A percentile compares a stretch with the other conserved stretches of the same genome.
phyloP scores from a whole-genome alignment of 2,113 vertebrate species.

The Pica pica region DNA sequence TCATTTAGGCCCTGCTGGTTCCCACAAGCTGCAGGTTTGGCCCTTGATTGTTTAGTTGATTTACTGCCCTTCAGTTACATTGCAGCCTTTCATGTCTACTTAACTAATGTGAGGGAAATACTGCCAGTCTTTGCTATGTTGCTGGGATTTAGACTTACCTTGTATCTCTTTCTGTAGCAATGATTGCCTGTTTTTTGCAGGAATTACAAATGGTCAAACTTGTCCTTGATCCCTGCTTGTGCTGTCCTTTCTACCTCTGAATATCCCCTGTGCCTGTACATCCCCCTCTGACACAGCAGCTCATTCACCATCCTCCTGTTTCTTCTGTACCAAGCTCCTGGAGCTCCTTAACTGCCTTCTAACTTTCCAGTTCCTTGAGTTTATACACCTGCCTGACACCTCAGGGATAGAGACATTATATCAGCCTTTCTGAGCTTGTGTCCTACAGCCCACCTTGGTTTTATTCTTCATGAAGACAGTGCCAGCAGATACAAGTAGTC shows the following conservation, averaged over 20 bases:
- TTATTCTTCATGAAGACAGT: background rate
- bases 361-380: background rate
- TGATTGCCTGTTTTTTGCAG: background rate
- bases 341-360: background rate
- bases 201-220: background rate
- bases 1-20: background rate
- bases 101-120: background rate
- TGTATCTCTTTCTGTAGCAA: background rate
- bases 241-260: background rate
- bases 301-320: background rate
- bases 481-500: background rate
- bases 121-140: background rate
- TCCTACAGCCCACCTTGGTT: background rate
- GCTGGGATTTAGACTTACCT: background rate
- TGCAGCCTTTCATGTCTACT: background rate
- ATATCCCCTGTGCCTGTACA: background rate
- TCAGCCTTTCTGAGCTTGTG: background rate
- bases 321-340: background rate
- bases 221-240: background rate
- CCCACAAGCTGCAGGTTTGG: background rate
- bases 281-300: background rate
- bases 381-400: background rate
- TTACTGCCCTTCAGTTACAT: background rate
- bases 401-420: background rate
- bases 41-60: background rate